A percentile compares a stretch with the other conserved stretches of the same genome.
These are phyloP conservation scores for Neolamprologus falcicula DNA, from an alignment of 2,113 vertebrate species.

Conservation along the genomic window DNA sequence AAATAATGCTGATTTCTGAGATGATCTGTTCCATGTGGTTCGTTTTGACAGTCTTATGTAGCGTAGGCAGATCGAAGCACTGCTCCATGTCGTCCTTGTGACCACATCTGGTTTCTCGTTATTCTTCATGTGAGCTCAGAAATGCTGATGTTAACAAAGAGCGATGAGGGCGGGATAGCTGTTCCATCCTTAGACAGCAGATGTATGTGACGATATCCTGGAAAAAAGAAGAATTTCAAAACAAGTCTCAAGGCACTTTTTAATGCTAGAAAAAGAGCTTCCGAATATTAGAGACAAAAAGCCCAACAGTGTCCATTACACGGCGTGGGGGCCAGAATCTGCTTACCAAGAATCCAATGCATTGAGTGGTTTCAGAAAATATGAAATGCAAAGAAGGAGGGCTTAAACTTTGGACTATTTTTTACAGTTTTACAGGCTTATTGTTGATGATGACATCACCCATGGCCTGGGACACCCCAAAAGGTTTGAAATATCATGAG, in stretches of 20 bases:
- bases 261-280: not conserved
- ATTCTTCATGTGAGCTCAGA: constrained; percentile 42
- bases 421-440: not conserved
- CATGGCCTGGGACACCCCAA: not conserved
- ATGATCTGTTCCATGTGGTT: not conserved
- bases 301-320: not conserved
- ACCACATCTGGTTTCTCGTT: not conserved
- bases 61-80: not conserved
- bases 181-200: constrained; percentile 90
- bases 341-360: not conserved
- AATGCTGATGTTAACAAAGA: constrained; percentile 83
- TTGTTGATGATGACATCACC: not conserved
- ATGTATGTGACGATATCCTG: constrained; percentile 93
- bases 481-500: not conserved
- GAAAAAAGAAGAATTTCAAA: not conserved
- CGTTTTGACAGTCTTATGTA: not conserved
- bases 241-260: not conserved
- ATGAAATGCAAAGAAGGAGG: not conserved
- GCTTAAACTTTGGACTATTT: not conserved
- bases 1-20: not conserved
- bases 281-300: not conserved
- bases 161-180: constrained; percentile 81
- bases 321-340: rapidly evolving
- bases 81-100: not conserved
- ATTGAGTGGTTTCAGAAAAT: not conserved